Base-by-base conservation (phyloP, 2,113 vertebrate species). In the Gobio gobio region DNA sequence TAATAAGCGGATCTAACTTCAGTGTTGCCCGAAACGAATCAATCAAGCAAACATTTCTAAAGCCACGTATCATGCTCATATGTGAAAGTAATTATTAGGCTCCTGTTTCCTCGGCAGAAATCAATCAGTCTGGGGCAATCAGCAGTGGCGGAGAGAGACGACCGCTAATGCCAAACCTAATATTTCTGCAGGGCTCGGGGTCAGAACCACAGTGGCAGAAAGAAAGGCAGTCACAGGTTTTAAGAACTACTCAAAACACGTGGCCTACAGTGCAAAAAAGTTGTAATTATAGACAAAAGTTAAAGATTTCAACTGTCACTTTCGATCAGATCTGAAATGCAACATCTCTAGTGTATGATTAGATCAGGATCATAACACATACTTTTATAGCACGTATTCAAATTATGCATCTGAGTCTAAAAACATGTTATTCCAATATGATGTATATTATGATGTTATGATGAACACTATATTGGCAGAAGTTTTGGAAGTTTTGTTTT, bases 101-200 rank as follows among this genome's bases (percentile, higher is more conserved):
- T 85, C 36, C 29, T 58, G 75, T 85, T 78, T 85, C 83, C 83
- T 78, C 75, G 8, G 51, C 12, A 72, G 22, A 43, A 85, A 85
- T 85, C 83, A 78, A 85, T 85, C 75, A 85, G 83, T 85, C 83
- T 85, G 61, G 49, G 51, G 51, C 83, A 70, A 68, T 85, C 83
- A 56, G 36, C 47, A 70, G 76, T n/a, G 76, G 36, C 20, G 56
- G 54, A 75, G 47, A 74, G 59, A 47, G 78, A 49, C 59, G 58
- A 2, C 43, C 4, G 24, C 24, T 64, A 40, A 66, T n/a, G 81
- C 81, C 66, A 72, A 83, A 72, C 33, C 61, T 68, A 51, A 82
- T 7, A 82, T 66, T 51, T 72, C 64, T 56, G 10, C 29, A 56
- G 66, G 16, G 47, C 29, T 82, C 29, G 12, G 22, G 29, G 10